phyloP scores from a whole-genome alignment of 2,888 invertebrate species.

The Ophion slaviceki region DNA sequence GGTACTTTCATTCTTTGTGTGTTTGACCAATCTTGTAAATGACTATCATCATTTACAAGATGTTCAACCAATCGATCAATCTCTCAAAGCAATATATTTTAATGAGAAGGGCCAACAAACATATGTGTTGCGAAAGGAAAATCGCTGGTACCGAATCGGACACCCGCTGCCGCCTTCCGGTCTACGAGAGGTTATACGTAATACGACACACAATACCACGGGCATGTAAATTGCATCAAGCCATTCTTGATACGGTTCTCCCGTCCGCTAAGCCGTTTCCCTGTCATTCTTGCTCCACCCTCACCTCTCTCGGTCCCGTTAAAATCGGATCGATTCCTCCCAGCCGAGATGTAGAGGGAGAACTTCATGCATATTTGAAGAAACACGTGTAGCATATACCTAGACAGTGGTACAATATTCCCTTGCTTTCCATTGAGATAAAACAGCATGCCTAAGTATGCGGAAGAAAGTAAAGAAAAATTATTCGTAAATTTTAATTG shows the following conservation, averaged over 20 bases:
- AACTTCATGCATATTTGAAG: constrained; percentile 43
- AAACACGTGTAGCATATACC: not conserved
- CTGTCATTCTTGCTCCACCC: constrained; percentile 1
- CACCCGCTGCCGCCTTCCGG: constrained; percentile 60
- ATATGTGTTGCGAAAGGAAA: constrained; percentile 42
- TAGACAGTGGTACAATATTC: not conserved
- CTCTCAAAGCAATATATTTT: not conserved
- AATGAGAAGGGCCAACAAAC: not conserved
- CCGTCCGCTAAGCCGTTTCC: constrained; percentile 25
- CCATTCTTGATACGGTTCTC: constrained; percentile 33
- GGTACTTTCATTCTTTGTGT: too few species aligned
- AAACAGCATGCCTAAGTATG: not conserved
- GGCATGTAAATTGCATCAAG: constrained; percentile 59
- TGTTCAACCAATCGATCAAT: too few species aligned
- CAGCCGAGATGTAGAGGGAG: constrained; percentile 64
- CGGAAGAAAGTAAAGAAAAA: not conserved
- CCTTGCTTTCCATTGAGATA: constrained; percentile 14
- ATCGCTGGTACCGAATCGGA: constrained; percentile 54
- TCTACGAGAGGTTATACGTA: constrained; percentile 42
- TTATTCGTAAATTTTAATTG: too few species aligned
- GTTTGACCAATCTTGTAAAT: too few species aligned
- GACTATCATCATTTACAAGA: too few species aligned
- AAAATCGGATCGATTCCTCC: constrained; percentile 59
- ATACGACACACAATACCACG: constrained; percentile 33
- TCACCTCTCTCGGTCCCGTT: constrained; percentile 17